Conservation (phyloP, 2,113 vertebrate genomes). For the Anolis sagrei region DNA sequence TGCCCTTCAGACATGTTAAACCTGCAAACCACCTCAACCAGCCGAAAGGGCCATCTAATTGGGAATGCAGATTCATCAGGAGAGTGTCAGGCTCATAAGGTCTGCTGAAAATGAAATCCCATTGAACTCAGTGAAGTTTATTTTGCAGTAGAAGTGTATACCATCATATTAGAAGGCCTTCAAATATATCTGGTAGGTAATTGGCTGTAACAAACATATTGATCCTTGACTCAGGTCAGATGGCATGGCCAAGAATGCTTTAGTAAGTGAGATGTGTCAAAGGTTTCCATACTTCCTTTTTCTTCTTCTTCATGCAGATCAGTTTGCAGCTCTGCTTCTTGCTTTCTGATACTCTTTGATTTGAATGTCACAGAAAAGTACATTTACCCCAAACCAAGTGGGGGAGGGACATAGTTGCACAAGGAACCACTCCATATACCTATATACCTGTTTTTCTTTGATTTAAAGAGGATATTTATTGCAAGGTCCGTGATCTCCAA, state of each 20-base stretch:
- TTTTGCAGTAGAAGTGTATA: not conserved
- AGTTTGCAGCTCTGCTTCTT: constrained; percentile 19
- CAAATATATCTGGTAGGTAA: not conserved
- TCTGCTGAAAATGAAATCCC: not conserved
- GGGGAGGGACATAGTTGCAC: not conserved
- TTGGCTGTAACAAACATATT: not conserved
- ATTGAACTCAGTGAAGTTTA: not conserved
- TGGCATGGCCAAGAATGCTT: not conserved
- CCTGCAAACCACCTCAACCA: not conserved
- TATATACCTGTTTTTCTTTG: constrained; percentile 44
- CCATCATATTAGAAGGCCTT: not conserved
- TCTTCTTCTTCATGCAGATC: constrained; percentile 44
- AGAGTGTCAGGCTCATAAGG: not conserved
- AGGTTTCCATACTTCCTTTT: not conserved
- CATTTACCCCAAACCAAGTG: not conserved
- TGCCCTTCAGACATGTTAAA: not conserved
- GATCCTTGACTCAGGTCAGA: not conserved
- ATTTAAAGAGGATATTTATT: constrained; percentile 63
- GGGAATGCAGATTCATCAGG: not conserved
- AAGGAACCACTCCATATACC: constrained; percentile 49
- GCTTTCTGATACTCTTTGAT: not conserved
- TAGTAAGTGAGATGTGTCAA: not conserved
- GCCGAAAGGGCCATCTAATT: not conserved
- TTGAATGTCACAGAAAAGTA: not conserved
- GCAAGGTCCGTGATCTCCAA: constrained; percentile 81